These are phyloP conservation scores for Aphrocallistes beatrix DNA, from an alignment of 37 sponge, comb jelly and placozoan species.

Conservation along the genomic window DNA sequence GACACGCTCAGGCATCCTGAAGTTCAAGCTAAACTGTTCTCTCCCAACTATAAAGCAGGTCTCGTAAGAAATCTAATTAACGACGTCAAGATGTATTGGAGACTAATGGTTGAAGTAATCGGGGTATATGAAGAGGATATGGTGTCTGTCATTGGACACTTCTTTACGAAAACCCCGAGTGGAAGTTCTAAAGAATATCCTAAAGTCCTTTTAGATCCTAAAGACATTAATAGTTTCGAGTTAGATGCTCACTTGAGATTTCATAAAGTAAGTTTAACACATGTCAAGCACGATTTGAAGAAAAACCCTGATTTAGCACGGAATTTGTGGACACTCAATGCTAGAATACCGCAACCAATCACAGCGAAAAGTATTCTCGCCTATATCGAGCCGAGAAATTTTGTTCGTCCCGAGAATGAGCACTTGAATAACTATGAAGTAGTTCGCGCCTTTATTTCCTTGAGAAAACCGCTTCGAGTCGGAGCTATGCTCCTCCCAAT, in stretches of 20 bases:
- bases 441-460: neutral
- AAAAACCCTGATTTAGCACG: neutral
- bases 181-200: neutral
- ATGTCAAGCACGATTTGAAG: neutral
- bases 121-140: neutral
- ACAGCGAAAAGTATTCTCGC: neutral
- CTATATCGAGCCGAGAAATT: neutral
- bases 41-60: neutral
- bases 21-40: neutral
- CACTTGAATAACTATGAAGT: neutral
- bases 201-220: neutral
- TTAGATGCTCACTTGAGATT: neutral
- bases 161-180: neutral
- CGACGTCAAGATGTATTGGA: neutral
- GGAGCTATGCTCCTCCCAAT: neutral
- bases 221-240: neutral
- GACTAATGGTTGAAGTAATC: neutral
- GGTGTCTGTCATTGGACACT: neutral
- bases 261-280: neutral
- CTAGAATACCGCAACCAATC: neutral
- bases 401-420: too few relatives aligned
- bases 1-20: neutral
- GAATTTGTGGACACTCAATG: constrained; percentile 3
- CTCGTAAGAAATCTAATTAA: neutral
- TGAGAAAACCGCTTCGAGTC: constrained; percentile 9